Evolutionary conservation across 2,888 invertebrate species (phyloP), one percentile per base, ranked within the genome.

Genomic region (Aspidiotus rigidus): DNA sequence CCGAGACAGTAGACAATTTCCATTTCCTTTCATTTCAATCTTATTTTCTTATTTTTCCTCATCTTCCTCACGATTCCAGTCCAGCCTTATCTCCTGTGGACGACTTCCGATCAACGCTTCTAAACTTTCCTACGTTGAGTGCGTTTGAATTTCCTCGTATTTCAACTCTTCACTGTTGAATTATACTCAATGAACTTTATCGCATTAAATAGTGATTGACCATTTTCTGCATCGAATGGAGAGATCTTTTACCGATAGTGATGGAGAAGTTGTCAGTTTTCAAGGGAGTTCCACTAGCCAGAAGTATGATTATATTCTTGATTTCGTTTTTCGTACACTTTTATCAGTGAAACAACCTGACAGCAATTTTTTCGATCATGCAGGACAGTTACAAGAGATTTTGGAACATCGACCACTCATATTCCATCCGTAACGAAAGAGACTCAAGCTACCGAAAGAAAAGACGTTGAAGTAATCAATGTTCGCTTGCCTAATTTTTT

Each of bases 401-500:
- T 42, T 7, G 59, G 67, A 16, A 53, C 53, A 15, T 67, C 60
- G 8, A 67, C 67, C 7, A 41, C 39, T 44, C 59, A 67, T 53
- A 53, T 67, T 28, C 28, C 16, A 8, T 28, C 3, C 13, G 6
- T 8, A 59, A 67, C 49, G 17, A 67, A 67, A 40, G 49, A 8
- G 5, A 53, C 16, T 49, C 60, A 67, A 67, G 15, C 60, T 16
- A 40, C 49, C 9, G 9, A 57, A 11, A 67, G 41, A 11, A 16
- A 57, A 42, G 39, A 57, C 11, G 44, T 60, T 8, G 53, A 67
- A 53, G 67, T 60, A 53, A 67, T 28, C 10, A 17, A 28, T 53
- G 11, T 3, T 64, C 28, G 16, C 55, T 5, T 55, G 40, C 28
- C 53, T n/a, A 9, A 40, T 13, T 54, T 39, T 6, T 28, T 64